Evolutionary conservation across 2,113 vertebrate species (phyloP), one percentile per base, ranked within the genome.

Genomic region (Pseudopodoces humilis): DNA sequence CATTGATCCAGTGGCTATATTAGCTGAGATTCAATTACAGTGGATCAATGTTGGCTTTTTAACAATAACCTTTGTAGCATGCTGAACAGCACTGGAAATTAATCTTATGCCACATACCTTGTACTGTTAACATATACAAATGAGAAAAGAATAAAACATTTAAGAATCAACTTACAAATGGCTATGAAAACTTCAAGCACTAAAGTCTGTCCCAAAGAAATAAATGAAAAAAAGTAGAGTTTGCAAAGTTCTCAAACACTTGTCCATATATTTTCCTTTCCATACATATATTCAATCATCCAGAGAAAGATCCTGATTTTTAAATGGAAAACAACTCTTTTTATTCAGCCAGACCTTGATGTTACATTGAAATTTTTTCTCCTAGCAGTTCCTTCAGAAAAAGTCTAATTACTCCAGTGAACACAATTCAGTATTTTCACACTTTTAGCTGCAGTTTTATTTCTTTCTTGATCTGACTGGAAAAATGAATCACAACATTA

Each of bases 31-130:
- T 88, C 83, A 86, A 74, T 93, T 94, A 58, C 63, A 90, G 28
- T 15, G 33, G 88, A 86, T 90, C 91, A 62, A 47, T 90, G 52
- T 18, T 90, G 68, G n/a, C 68, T 94, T 92, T 94, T 94, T 88
- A 93, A 74, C 85, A 86, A 82, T 49, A 94, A 88, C 20, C 41
- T 83, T 65, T 80, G 46, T 27, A 92, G 44, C 35, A 52, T 37
- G 43, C 27, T 63, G 64, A 67, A 7, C 64, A 90, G 59, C 4
- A 5, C 33, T 88, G 53, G 41, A 94, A 80, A 92, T 74, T 23
- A 25, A 33, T 74, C 31, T 76, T 62, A 31, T 16, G 52, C 31
- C n/a, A 46, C 16, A 22, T 17, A 35, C 24, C 9, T 37, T 33
- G 21, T 30, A 69, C 43, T 76, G 50, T 37, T 69, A 76, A 65